Evolutionary conservation across 2,113 vertebrate genomes (phyloP).

Genomic region (Saimiri boliviensis): DNA sequence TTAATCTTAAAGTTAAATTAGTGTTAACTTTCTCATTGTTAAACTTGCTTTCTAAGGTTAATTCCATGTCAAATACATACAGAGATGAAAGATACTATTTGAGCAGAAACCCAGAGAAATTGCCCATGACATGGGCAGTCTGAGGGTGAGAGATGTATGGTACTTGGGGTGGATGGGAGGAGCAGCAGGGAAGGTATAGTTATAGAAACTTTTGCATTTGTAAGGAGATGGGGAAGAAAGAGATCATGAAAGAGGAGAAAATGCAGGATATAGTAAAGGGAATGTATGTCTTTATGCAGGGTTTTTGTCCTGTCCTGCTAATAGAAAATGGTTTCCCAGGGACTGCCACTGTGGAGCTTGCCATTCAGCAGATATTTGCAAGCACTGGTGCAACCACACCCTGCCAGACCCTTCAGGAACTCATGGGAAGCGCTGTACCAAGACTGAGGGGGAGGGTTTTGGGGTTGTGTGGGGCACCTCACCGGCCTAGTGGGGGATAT

Average conservation of each 20-base stretch:
- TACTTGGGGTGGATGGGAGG: not conserved
- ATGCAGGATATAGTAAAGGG: not conserved
- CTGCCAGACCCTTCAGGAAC: not conserved
- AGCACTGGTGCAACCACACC: not conserved
- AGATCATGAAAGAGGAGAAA: not conserved
- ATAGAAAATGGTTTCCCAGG: not conserved
- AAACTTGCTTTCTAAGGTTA: conserved; percentile 10
- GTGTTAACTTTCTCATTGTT: conserved; percentile 19
- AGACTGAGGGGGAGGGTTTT: not conserved
- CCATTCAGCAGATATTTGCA: not conserved
- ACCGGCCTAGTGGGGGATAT: accelerated
- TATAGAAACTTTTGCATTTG: not conserved
- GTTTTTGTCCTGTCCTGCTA: not conserved
- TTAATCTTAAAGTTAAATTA: not conserved
- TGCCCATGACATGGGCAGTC: not conserved
- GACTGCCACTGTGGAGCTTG: not conserved
- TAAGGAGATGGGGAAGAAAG: not conserved
- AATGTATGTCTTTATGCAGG: not conserved
- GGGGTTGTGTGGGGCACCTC: not conserved
- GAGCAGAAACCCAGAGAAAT: not conserved
- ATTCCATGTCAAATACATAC: not conserved
- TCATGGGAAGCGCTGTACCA: not conserved
- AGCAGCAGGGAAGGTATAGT: not conserved
- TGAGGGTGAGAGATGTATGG: not conserved
- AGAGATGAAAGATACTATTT: not conserved